Percentiles rank a stretch among this genome's conserved stretches.
Evolutionary conservation across 2,113 vertebrate genomes (phyloP).

Genomic region (Dromiciops gliroides): DNA sequence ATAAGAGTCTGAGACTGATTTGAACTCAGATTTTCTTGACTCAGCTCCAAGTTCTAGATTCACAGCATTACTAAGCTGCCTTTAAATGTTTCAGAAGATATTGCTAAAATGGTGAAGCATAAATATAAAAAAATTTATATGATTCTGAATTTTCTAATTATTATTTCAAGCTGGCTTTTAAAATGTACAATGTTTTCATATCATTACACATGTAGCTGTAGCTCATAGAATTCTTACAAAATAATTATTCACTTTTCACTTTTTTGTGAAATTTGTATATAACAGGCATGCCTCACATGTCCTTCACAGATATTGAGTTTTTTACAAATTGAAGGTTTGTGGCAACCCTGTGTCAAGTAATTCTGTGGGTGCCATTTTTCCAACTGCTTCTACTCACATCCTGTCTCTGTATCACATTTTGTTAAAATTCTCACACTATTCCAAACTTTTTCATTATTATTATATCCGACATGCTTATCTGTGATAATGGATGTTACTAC

Average conservation of each 20-base stretch:
- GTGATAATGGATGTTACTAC: no score
- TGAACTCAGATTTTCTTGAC: no score
- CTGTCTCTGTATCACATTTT: not conserved
- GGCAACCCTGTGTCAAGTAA: no score
- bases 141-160: constrained; percentile 42
- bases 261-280: constrained; percentile 2
- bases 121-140: constrained; percentile 22
- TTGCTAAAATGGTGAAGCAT: constrained; percentile 13
- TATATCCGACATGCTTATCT: not conserved
- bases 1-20: no score
- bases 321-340: no score
- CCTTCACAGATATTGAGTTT: no score
- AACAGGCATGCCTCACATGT: no score
- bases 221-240: constrained; percentile 18
- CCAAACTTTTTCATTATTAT: not conserved
- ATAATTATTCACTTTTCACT: constrained; percentile 9
- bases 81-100: constrained; percentile 40
- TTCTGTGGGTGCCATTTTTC: no score
- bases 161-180: constrained; percentile 32
- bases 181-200: constrained; percentile 35
- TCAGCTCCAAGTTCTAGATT: no score
- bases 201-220: constrained; percentile 27
- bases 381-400: no score
- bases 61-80: no score
- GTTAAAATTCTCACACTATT: not conserved